phyloP scores from a whole-genome alignment of 2,888 invertebrate species.

The Drosophila pegasa region DNA sequence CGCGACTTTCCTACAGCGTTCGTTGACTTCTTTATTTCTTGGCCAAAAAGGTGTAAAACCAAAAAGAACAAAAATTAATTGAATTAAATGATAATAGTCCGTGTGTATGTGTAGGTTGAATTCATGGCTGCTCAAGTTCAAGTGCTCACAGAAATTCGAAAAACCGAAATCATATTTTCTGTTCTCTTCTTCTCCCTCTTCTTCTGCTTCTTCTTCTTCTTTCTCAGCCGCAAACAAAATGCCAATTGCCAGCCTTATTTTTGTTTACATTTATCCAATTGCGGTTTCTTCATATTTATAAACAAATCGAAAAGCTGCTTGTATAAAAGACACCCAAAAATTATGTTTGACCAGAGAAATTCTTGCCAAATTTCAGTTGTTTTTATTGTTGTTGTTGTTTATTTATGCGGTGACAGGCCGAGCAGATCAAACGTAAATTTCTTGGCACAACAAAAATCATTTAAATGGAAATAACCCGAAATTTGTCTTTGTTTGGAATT shows the following conservation, averaged over 20 bases:
- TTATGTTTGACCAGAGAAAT: slow-evolving; percentile 32
- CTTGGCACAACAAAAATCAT: slow-evolving; percentile 19
- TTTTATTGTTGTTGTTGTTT: slow-evolving; percentile 28
- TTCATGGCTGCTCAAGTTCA: slow-evolving; percentile 46
- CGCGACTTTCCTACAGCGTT: slow-evolving; percentile 46
- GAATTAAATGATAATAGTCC: slow-evolving; percentile 17
- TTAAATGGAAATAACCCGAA: not conserved
- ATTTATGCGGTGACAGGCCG: slow-evolving; percentile 34
- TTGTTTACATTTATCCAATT: slow-evolving; percentile 55
- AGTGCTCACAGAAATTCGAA: slow-evolving; percentile 34
- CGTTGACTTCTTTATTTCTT: slow-evolving; percentile 41
- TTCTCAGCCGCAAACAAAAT: slow-evolving; percentile 34
- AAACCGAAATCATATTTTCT: slow-evolving; percentile 37
- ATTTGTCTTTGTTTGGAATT: slow-evolving; percentile 6
- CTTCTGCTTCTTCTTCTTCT: not conserved
- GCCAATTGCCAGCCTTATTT: slow-evolving; percentile 52
- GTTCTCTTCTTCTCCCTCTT: not conserved
- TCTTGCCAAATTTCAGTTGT: slow-evolving; percentile 15
- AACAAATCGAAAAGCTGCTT: slow-evolving; percentile 38
- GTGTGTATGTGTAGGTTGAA: slow-evolving; percentile 15
- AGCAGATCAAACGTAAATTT: slow-evolving; percentile 20
- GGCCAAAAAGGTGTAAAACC: slow-evolving; percentile 41
- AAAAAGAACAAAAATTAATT: slow-evolving; percentile 35
- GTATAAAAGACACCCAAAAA: slow-evolving; percentile 13
- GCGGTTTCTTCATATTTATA: slow-evolving; percentile 36